A percentile compares a stretch with the other conserved stretches of the same genome.
These are phyloP conservation scores for Tenthredo livida DNA, from an alignment of 2,888 invertebrate species.

Conservation along the genomic window DNA sequence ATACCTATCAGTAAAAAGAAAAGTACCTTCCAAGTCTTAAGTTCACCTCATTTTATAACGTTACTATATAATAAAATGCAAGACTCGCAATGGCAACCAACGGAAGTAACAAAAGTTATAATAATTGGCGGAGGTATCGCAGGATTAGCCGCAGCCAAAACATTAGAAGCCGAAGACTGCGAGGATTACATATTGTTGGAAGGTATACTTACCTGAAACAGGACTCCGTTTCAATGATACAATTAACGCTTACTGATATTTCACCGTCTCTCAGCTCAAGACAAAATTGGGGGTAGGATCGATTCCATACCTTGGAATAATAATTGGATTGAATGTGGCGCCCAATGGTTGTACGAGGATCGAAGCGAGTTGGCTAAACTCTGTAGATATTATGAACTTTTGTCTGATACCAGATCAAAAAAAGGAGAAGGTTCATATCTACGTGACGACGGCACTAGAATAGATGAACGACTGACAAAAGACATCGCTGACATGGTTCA, in stretches of 20 bases:
- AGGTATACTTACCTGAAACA: constrained; percentile 74
- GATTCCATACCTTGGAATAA: constrained; percentile 76
- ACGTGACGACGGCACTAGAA: constrained; percentile 78
- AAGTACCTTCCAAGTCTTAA: not conserved
- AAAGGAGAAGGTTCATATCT: constrained; percentile 82
- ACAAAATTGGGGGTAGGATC: constrained; percentile 81
- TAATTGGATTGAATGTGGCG: constrained; percentile 81
- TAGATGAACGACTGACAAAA: constrained; percentile 78
- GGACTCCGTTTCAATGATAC: not conserved
- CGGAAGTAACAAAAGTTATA: constrained; percentile 74
- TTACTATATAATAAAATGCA: constrained; percentile 47
- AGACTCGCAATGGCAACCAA: constrained; percentile 40
- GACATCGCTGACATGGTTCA: constrained; percentile 80
- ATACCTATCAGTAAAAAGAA: not conserved
- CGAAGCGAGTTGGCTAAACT: constrained; percentile 79
- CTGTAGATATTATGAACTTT: constrained; percentile 77
- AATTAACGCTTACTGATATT: not conserved
- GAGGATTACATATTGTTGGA: constrained; percentile 80
- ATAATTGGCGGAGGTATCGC: constrained; percentile 83
- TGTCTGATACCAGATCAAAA: constrained; percentile 78
- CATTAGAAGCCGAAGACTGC: constrained; percentile 77
- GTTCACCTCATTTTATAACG: not conserved
- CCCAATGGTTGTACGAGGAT: constrained; percentile 84
- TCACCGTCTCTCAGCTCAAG: constrained; percentile 75
- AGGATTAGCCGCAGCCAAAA: constrained; percentile 81